A percentile compares a stretch with the other conserved stretches of the same genome.
Evolutionary conservation across 2,113 vertebrate species (phyloP).

Genomic region (Marmota monax): DNA sequence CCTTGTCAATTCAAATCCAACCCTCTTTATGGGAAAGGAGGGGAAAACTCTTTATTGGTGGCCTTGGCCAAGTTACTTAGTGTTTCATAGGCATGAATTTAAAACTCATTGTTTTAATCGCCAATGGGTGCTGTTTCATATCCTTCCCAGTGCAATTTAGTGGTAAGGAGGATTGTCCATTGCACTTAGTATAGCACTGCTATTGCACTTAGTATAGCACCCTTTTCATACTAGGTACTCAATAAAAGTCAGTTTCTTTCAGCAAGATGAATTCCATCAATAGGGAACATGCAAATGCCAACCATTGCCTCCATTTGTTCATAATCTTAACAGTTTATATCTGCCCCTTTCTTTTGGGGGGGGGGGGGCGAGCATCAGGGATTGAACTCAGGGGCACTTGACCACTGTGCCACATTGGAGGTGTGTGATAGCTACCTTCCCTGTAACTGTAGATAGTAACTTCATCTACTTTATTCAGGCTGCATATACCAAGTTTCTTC

Average conservation of each 20-base stretch:
- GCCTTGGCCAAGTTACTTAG: no score
- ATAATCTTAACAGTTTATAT: conserved; percentile 10
- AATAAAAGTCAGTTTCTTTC: neutral
- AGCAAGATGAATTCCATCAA: conserved; percentile 17
- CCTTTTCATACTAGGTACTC: neutral
- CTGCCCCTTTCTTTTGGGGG: neutral
- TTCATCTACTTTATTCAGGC: neutral
- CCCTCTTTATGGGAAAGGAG: no score
- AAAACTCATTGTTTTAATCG: neutral
- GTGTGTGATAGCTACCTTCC: neutral
- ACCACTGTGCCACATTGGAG: neutral
- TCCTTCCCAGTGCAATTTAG: neutral
- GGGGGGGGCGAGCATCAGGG: no score
- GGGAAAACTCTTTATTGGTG: neutral
- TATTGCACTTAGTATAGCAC: neutral
- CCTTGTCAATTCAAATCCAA: neutral
- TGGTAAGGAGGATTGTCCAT: neutral
- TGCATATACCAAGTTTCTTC: neutral
- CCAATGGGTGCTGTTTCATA: neutral
- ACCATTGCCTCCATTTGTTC: neutral
- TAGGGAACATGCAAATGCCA: neutral
- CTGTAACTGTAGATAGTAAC: neutral
- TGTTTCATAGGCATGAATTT: neutral
- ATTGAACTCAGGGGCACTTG: no score
- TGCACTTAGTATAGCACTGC: neutral